These are phyloP conservation scores for Clostera curtula DNA, from an alignment of 2,888 invertebrate species.

Conservation along the genomic window DNA sequence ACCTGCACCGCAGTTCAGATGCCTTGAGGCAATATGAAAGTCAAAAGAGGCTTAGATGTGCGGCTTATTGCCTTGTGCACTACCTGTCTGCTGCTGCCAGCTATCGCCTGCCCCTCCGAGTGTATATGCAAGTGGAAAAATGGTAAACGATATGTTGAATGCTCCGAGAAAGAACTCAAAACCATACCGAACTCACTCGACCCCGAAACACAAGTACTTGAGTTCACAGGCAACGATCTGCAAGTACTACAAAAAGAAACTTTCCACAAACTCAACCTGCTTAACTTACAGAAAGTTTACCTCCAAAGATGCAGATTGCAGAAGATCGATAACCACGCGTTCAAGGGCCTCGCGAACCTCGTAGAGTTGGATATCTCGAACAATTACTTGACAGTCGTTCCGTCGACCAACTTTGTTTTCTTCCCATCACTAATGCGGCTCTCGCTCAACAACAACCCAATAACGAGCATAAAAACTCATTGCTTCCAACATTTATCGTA, in stretches of 20 bases:
- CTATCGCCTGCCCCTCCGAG: conserved; percentile 80
- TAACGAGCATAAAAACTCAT: conserved; percentile 80
- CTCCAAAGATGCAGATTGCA: conserved; percentile 85
- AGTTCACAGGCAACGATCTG: conserved; percentile 88
- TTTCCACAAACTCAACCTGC: conserved; percentile 84
- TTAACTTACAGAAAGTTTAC: conserved; percentile 91
- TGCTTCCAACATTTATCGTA: conserved; percentile 84
- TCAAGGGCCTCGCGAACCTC: conserved; percentile 88
- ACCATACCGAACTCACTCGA: conserved; percentile 87
- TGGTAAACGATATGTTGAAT: conserved; percentile 93
- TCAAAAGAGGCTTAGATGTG: conserved; percentile 49
- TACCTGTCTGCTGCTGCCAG: conserved; percentile 58
- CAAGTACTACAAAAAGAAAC: conserved; percentile 85
- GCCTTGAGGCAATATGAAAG: conserved; percentile 64
- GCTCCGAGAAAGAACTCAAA: conserved; percentile 84
- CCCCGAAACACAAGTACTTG: conserved; percentile 89
- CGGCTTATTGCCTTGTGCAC: conserved; percentile 65
- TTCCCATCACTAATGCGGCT: conserved; percentile 89
- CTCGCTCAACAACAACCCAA: conserved; percentile 87
- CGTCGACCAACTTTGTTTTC: conserved; percentile 85
- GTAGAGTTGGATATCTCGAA: conserved; percentile 91
- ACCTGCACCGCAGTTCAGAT: conserved; percentile 32
- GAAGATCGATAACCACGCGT: conserved; percentile 85
- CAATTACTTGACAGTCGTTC: conserved; percentile 85
- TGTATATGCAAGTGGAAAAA: conserved; percentile 95